Conservation (phyloP, 2,797 vertebrate genomes). For the Mus spretus region DNA sequence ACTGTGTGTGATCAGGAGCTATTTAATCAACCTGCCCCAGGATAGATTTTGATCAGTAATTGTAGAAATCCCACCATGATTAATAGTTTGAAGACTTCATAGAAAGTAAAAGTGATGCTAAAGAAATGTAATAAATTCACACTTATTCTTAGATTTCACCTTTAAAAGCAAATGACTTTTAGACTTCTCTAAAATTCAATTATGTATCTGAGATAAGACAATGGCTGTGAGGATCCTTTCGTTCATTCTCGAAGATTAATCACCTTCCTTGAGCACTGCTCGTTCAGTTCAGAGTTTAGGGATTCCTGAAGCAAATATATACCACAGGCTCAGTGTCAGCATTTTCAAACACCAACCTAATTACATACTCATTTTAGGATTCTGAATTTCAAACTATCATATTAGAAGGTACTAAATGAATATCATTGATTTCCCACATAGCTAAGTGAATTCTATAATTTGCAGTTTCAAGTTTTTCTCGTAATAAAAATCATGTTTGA, state of each 20-base stretch:
- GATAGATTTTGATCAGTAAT: slow-evolving; percentile 50
- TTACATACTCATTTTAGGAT: slow-evolving; percentile 20
- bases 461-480: slow-evolving; percentile 30
- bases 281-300: slow-evolving; percentile 1
- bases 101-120: slow-evolving; percentile 57
- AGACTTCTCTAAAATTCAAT: slow-evolving; percentile 72
- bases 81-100: slow-evolving; percentile 53
- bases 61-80: slow-evolving; percentile 58
- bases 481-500: slow-evolving; percentile 21
- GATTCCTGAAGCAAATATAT: slow-evolving; percentile 21
- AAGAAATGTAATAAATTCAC: slow-evolving; percentile 64
- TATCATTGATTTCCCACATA: background rate
- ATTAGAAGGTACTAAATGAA: slow-evolving; percentile 9
- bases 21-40: slow-evolving; percentile 16
- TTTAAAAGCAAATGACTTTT: slow-evolving; percentile 71
- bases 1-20: background rate
- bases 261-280: slow-evolving; percentile 42
- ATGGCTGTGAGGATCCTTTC: slow-evolving; percentile 44
- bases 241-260: slow-evolving; percentile 72
- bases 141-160: slow-evolving; percentile 29
- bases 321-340: background rate
- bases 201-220: slow-evolving; percentile 61
- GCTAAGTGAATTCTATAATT: background rate
- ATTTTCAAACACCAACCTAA: slow-evolving; percentile 48
- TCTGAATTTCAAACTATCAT: slow-evolving; percentile 46